Percentiles rank a stretch among this genome's conserved stretches.
Conservation (phyloP, 2,797 vertebrate genomes). For the Hapalemur alaotrensis region DNA sequence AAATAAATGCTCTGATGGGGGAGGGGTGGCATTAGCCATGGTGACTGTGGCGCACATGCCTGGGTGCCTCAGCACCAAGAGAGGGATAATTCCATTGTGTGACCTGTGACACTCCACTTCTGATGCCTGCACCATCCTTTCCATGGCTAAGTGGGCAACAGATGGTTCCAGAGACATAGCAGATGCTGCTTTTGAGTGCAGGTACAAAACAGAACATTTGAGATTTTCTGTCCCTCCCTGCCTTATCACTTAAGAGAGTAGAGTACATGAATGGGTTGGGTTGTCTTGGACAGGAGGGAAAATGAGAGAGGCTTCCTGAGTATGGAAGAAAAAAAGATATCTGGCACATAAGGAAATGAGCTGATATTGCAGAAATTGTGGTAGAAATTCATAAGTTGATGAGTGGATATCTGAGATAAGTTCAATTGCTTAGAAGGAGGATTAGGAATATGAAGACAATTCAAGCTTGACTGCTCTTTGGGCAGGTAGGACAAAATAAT, state of each 20-base stretch:
- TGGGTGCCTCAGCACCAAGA: background rate
- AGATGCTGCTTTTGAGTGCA: slow-evolving; percentile 77
- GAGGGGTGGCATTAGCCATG: background rate
- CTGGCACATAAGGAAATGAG: background rate
- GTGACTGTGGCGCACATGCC: slow-evolving; percentile 41
- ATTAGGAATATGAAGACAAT: background rate
- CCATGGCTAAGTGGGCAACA: slow-evolving; percentile 61
- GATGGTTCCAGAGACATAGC: slow-evolving; percentile 65
- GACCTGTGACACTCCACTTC: slow-evolving; percentile 49
- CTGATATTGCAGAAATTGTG: background rate
- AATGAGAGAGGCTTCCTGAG: background rate
- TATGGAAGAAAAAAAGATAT: background rate
- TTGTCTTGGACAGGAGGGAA: slow-evolving; percentile 15
- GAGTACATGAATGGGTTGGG: background rate
- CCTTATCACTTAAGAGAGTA: background rate
- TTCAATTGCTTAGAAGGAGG: background rate
- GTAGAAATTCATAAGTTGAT: background rate
- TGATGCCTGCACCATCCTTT: slow-evolving; percentile 33
- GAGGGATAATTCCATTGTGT: slow-evolving; percentile 39
- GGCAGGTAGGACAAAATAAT: background rate
- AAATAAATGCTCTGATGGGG: background rate
- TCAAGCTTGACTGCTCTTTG: background rate
- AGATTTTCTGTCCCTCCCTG: slow-evolving; percentile 19
- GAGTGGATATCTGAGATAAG: background rate
- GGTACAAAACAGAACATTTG: slow-evolving; percentile 70